Conservation (phyloP, 2,797 vertebrate genomes). For the Pitangus sulphuratus region DNA sequence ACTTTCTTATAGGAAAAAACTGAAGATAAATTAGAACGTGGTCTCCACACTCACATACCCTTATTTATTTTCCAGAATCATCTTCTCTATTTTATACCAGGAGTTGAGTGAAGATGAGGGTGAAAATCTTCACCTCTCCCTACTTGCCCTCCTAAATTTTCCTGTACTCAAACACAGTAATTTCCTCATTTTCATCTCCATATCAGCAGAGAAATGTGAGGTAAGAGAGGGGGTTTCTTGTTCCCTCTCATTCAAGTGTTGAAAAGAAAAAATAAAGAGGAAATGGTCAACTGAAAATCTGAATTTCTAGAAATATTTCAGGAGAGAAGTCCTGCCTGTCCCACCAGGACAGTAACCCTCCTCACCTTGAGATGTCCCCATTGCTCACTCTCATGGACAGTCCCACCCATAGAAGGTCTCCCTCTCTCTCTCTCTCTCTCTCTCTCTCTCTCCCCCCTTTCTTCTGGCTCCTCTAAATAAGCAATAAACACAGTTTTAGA, state of each 20-base stretch:
- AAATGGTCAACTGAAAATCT: not conserved
- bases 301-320: not conserved
- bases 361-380: not conserved
- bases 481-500: not conserved
- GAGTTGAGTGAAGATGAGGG: not conserved
- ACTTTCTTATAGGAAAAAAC: not conserved
- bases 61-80: not conserved
- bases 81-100: not conserved
- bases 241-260: not conserved
- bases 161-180: not conserved
- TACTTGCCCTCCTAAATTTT: not conserved
- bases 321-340: not conserved
- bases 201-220: not conserved
- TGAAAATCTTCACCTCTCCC: not conserved
- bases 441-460: not conserved
- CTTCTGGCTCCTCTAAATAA: not conserved
- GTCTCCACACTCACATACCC: not conserved
- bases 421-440: not conserved
- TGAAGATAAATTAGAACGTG: not conserved
- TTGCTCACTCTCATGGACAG: accelerated
- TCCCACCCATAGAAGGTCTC: not conserved
- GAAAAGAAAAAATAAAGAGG: not conserved
- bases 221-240: not conserved
- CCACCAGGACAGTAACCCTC: not conserved
- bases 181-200: not conserved